Evolutionary conservation across 2,113 vertebrate genomes (phyloP).

Genomic region (Pseudorectes ferrugineus): DNA sequence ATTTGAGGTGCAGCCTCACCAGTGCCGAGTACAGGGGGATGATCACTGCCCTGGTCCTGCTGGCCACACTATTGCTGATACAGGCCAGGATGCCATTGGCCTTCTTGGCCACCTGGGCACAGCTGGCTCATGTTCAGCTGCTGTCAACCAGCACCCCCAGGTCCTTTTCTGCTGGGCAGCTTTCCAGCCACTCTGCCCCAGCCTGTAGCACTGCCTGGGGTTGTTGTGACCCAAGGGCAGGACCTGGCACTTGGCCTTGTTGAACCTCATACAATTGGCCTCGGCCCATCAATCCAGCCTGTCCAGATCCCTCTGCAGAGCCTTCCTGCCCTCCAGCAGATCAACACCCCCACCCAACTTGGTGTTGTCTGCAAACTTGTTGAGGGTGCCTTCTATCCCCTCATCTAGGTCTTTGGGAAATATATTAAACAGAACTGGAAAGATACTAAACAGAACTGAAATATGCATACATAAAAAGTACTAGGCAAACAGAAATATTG

Average conservation of each 20-base stretch:
- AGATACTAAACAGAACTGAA: background rate
- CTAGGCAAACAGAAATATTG: background rate
- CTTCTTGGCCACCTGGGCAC: background rate
- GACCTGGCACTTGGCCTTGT: rapidly evolving
- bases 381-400: background rate
- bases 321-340: background rate
- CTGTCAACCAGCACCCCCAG: background rate
- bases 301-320: background rate
- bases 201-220: rapidly evolving
- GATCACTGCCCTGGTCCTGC: background rate
- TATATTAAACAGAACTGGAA: background rate
- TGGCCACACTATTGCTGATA: rapidly evolving
- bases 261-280: rapidly evolving
- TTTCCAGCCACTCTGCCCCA: background rate
- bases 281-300: rapidly evolving
- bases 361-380: background rate
- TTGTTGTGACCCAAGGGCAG: background rate
- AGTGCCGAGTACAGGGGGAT: rapidly evolving
- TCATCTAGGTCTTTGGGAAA: background rate
- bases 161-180: background rate
- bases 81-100: background rate
- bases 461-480: background rate
- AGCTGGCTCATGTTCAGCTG: background rate
- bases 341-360: background rate
- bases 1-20: background rate